Base-by-base conservation (phyloP, 30 jellyfish, hydroid and myxozoan species). In the Clytia hemisphaerica region DNA sequence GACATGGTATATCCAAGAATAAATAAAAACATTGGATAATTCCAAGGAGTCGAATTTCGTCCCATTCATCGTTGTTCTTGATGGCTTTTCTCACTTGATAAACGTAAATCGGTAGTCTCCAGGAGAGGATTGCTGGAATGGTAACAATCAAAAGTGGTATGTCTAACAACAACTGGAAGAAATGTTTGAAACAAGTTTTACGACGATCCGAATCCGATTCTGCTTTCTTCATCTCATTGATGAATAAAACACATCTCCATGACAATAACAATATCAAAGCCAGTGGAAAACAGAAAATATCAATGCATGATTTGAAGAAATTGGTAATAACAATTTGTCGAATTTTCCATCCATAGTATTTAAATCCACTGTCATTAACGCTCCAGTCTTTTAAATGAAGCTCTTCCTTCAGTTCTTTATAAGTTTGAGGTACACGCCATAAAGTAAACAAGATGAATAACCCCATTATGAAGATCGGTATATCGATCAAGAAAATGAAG, bases 21-120 rank as follows among this genome's bases (percentile, higher is more conserved):
- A 87, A 71, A 6, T 59, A 45, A 18, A 67, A 74, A 37, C 73
- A 28, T 6, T 87, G 96, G 25, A 44, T n/a, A 45, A 79, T 60
- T 3, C 90, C 83, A 31, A 26, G 75, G 58, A 65, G 79, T 26
- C 84, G 44, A 14, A 61, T 67, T 2, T 50, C 46, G n/a, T 63
- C 51, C 90, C 90, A 85, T 14, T 37, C 28, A 46, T 54, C 63
- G 3, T 37, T 34, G 1, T 64, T 50, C 6, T 18, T 60, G 22
- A 6, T 19, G 16, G 0, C 27, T 46, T 66, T 29, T 37, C 42
- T 72, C 15, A 65, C 47, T 15, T 78, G 76, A 25, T 14, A 50
- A 25, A 87, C 44, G 1, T 78, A 36, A 38, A 80, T 78, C 28
- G 94, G 96, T 65, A 87, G 38, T 37, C 96, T 73, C 96, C 96